phyloP scores from a whole-genome alignment of 2,797 vertebrate genomes.

The Muscicapa comitata region DNA sequence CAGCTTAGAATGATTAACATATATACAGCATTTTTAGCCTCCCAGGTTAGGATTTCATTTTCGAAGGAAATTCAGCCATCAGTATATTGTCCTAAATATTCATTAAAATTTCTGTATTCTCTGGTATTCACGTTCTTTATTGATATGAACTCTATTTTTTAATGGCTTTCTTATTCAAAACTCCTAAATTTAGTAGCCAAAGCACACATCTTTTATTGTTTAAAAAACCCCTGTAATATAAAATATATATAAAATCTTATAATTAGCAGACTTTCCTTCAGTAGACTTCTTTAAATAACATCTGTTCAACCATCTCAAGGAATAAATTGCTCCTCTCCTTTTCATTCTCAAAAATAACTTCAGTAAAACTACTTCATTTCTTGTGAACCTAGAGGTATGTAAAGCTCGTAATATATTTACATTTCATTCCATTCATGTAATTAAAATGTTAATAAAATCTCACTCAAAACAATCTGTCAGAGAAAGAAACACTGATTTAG shows the following conservation, averaged over 20 bases:
- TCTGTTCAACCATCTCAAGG: not conserved
- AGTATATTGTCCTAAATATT: not conserved
- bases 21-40: not conserved
- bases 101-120: not conserved
- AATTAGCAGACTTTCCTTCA: not conserved
- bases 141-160: not conserved
- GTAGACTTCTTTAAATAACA: not conserved
- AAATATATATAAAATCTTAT: not conserved
- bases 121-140: not conserved
- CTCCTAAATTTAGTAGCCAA: not conserved
- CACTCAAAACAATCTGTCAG: slow-evolving; percentile 13
- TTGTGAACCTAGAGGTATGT: not conserved
- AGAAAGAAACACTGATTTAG: slow-evolving; percentile 37
- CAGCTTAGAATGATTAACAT: not conserved
- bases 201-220: not conserved
- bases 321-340: not conserved
- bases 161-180: not conserved
- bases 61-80: not conserved
- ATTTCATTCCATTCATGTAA: slow-evolving; percentile 9
- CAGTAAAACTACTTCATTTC: not conserved
- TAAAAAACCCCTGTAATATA: not conserved
- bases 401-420: slow-evolving; percentile 1
- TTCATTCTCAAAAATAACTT: not conserved
- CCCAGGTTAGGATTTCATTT: not conserved
- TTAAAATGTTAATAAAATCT: slow-evolving; percentile 57